A percentile compares a stretch with the other conserved stretches of the same genome.
These are phyloP conservation scores for Sternarchorhynchus goeldii DNA, from an alignment of 2,797 vertebrate genomes.

Conservation along the genomic window DNA sequence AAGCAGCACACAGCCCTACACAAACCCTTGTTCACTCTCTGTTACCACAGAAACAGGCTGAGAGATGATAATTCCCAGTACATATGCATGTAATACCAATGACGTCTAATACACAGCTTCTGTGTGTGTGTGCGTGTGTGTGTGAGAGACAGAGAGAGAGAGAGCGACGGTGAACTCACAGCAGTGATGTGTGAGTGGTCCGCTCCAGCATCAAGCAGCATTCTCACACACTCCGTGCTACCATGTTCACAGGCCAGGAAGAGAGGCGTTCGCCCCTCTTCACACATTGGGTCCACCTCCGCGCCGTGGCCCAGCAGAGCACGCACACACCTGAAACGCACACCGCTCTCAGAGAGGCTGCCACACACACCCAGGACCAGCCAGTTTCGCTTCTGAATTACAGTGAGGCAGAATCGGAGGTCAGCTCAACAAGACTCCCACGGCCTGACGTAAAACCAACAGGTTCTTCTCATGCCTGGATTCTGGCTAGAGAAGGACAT, in stretches of 20 bases:
- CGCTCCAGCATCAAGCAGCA: constrained; percentile 82
- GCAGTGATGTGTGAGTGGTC: constrained; percentile 77
- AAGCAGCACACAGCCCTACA: constrained; percentile 22
- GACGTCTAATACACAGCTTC: constrained; percentile 14
- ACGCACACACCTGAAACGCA: constrained; percentile 83
- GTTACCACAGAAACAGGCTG: constrained; percentile 63
- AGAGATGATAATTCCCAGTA: constrained; percentile 23
- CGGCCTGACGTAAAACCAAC: background rate
- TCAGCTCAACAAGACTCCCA: background rate
- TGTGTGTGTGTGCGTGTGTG: background rate
- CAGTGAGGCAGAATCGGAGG: background rate
- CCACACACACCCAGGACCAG: background rate
- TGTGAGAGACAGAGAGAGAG: background rate
- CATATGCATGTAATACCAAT: background rate
- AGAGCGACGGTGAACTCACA: constrained; percentile 72
- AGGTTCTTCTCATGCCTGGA: background rate
- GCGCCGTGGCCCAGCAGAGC: constrained; percentile 82
- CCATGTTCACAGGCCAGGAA: constrained; percentile 87
- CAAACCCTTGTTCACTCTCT: constrained; percentile 52
- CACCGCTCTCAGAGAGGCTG: constrained; percentile 64
- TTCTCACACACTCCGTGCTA: constrained; percentile 78
- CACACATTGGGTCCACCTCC: constrained; percentile 79
- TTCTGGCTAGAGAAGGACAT: background rate
- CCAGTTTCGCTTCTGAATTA: background rate
- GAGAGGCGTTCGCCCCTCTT: constrained; percentile 84